Evolutionary conservation across 2,888 invertebrate genomes (phyloP), one percentile per base, ranked within the genome.

Genomic region (Brachypterus glaber): DNA sequence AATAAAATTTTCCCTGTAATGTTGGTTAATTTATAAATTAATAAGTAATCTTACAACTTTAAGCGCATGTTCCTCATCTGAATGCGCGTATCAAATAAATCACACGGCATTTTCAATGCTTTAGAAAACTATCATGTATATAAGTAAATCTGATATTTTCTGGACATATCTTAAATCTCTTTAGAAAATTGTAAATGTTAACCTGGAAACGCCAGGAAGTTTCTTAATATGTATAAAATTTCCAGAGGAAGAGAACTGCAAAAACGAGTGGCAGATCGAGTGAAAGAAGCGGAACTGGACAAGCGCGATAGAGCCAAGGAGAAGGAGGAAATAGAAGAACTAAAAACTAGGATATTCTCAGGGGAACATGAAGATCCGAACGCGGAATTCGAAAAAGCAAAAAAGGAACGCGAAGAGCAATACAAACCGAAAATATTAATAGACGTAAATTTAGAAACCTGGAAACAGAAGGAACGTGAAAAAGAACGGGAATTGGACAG

Each of bases 251-350:
- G 89, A 60, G 91, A 92, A 63, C 69, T 98, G 48, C 85, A 87
- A 62, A 78, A 89, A 44, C 76, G 96, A n/a, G 72, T 95, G 39
- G 84, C 86, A 21, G 92, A 92, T 59, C 75, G 96, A 47, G 90
- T 95, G 47, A 81, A 89, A 49, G 98, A 98, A 68, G 87, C 92
- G 3, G 92, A 93, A 63, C 72, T 77, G 4, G 98, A 98, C 67
- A 82, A 79, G 31, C 78, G 88, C 53, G 97, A 98, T 69, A 72
- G 95, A 11, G 79, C 81, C 55, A 83, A 81, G 54, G 97, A 98
- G 66, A 81, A 79, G 55, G 83, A 82, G 53, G 92, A 95, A 68
- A 72, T 95, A 45, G 85, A 83, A 48, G 86, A 89, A 61, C 72
- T 97, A 38, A 78, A 80, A 54, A 74, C 74, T 43, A 80, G 83